Base-by-base conservation (phyloP, 2,888 invertebrate genomes). In the Ophion ventricosus region DNA sequence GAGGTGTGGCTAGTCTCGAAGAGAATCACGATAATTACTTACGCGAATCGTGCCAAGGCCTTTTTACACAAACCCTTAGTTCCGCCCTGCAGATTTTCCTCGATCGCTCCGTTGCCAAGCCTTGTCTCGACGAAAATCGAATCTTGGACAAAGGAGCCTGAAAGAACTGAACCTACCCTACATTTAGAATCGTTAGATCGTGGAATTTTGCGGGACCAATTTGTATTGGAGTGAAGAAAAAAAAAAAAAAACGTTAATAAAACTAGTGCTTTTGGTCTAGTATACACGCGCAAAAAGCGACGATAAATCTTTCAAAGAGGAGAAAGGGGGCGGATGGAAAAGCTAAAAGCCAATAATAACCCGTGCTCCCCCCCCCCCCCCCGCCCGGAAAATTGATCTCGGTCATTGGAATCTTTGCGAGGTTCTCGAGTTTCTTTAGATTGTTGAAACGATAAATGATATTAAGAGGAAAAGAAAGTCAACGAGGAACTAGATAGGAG, bases 191-290 rank as follows among this genome's bases (percentile, higher is more conserved):
- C 80, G 79, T 49, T 82, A 77, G 85, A 90, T 87, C 86, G 87
- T 86, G 85, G 87, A 89, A 88, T 88, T 88, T 88, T 86, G 87
- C 87, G 90, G 89, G 90, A 88, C 89, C 89, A 90, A 90, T 81
- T 76, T 7, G n/a, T 20, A 77, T 82, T 83, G 84, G 83, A 85
- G 81, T 86, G 85, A 80, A 84, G 80, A 84, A 87, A 82, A 29
- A 79, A 69, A 63, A 56, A 57, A 20, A 72, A 69, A n/a, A n/a
- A n/a, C n/a, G n/a, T 64, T 49, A 66, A 26, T 49, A 56, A 81
- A 67, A 56, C 20, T n/a, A 43, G 54, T 10, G 56, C 7, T 3
- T 10, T 69, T 74, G 59, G 69, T 25, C 26, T 78, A 75, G 49
- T 61, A 63, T 11, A 74, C 7, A 63, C 7, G 3, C 57, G 20